These are phyloP conservation scores for Lasioglossum morio DNA, from an alignment of 2,888 invertebrate species.

Conservation along the genomic window DNA sequence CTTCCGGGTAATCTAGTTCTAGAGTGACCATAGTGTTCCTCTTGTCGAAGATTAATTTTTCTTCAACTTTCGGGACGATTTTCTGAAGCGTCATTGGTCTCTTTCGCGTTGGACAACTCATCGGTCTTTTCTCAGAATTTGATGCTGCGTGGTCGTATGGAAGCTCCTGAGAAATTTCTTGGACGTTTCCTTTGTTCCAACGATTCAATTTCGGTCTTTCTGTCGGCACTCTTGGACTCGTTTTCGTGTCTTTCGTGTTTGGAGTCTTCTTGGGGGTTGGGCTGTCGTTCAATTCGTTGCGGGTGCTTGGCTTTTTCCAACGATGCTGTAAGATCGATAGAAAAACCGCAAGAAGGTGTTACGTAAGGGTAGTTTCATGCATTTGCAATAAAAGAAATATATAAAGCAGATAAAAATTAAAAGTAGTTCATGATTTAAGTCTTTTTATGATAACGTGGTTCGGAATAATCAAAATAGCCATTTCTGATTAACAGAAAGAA, in stretches of 20 bases:
- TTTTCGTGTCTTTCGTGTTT: background rate
- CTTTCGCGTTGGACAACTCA: background rate
- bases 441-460: too few relatives aligned
- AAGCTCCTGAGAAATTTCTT: background rate
- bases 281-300: background rate
- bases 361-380: background rate
- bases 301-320: background rate
- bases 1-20: background rate
- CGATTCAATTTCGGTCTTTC: background rate
- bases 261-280: background rate
- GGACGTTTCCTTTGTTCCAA: background rate
- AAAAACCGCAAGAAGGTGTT: background rate
- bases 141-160: background rate
- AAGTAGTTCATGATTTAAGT: too few relatives aligned
- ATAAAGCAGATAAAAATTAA: too few relatives aligned
- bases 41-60: background rate
- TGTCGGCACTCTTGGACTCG: background rate
- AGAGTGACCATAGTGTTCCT: background rate
- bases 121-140: background rate
- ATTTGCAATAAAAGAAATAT: too few relatives aligned
- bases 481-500: too few relatives aligned
- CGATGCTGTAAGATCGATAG: background rate
- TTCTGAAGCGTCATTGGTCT: background rate
- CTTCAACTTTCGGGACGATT: background rate
- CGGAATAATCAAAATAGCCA: too few relatives aligned